phyloP scores from a whole-genome alignment of 2,888 invertebrate species.

The Melinaea marsaeus region DNA sequence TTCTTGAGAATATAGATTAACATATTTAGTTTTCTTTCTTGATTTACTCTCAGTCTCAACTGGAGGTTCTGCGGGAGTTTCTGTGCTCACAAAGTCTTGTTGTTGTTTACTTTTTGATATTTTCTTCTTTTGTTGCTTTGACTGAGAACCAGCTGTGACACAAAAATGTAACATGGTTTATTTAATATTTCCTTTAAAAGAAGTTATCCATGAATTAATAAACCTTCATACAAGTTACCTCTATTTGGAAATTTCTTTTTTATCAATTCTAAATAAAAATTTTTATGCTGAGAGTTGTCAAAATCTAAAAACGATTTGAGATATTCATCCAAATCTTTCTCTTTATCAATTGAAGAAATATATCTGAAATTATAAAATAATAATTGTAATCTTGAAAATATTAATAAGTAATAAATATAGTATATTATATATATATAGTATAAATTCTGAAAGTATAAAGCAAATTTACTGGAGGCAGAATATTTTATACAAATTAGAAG shows the following conservation, averaged over 20 bases:
- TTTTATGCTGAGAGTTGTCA: slow-evolving; percentile 79
- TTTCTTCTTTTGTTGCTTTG: slow-evolving; percentile 66
- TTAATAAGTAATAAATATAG: no score
- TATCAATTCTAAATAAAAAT: slow-evolving; percentile 80
- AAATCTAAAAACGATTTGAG: slow-evolving; percentile 85
- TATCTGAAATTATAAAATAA: slow-evolving; percentile 74
- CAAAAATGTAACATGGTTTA: slow-evolving; percentile 27
- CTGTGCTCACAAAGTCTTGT: slow-evolving; percentile 46
- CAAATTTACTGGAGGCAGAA: no score
- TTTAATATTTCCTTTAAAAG: slow-evolving; percentile 4
- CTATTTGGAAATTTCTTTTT: slow-evolving; percentile 69
- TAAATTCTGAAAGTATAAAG: no score
- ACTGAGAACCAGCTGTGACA: slow-evolving; percentile 41
- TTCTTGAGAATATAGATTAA: slow-evolving; percentile 85
- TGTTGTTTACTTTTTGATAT: slow-evolving; percentile 61
- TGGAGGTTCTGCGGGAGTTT: slow-evolving; percentile 31
- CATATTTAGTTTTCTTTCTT: slow-evolving; percentile 84
- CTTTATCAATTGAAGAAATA: slow-evolving; percentile 83
- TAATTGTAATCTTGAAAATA: slow-evolving; percentile 3
- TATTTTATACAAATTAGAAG: no score
- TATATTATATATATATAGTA: no score
- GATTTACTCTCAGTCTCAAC: slow-evolving; percentile 48
- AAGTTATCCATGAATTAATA: neutral
- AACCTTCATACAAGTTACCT: slow-evolving; percentile 38
- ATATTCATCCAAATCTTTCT: slow-evolving; percentile 86